Base-by-base conservation (phyloP, 2,888 invertebrate genomes). In the Hedychridium roseum region DNA sequence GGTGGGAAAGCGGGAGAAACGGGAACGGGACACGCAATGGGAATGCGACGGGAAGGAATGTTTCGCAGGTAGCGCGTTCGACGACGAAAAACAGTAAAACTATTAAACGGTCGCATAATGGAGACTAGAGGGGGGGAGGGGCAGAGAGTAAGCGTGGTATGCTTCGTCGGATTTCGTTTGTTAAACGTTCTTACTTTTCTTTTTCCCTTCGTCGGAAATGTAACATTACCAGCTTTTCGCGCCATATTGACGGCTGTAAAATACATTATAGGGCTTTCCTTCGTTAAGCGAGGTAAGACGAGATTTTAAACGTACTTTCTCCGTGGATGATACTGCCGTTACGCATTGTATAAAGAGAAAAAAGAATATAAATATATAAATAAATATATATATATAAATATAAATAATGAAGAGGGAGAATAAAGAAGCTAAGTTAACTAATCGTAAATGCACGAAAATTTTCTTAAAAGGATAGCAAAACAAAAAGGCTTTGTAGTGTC, bases 191-290 rank as follows among this genome's bases (percentile, higher is more conserved):
- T 39, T 40, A 63, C 57, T 50, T 57, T n/a, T n/a, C n/a, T n/a
- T n/a, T n/a, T n/a, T n/a, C n/a, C n/a, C n/a, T n/a, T n/a, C n/a
- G n/a, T n/a, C n/a, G n/a, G n/a, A n/a, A 62, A 54, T 53, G 91
- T 90, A 50, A 91, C 70, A 86, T 89, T 42, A 88, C 88, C 70
- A 83, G 92, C 48, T 79, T 90, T 59, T 89, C 66, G 37, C 67
- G 68, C 54, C 68, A 71, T n/a, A n/a, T n/a, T 47, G 59, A 57
- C 36, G 51, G 61, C 61, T 64, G 66, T 66, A 68, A 68, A 49
- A 66, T 60, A 65, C 57, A 57, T 48, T 26, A 52, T 65, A 60
- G 55, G 56, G 51, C 57, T 59, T 57, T 60, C 51, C 59, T 59
- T 58, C 57, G 60, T 58, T 59, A 60, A 60, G 60, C 67, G 55